Conservation (phyloP, 2,113 vertebrate genomes). For the Copsychus sechellarum region DNA sequence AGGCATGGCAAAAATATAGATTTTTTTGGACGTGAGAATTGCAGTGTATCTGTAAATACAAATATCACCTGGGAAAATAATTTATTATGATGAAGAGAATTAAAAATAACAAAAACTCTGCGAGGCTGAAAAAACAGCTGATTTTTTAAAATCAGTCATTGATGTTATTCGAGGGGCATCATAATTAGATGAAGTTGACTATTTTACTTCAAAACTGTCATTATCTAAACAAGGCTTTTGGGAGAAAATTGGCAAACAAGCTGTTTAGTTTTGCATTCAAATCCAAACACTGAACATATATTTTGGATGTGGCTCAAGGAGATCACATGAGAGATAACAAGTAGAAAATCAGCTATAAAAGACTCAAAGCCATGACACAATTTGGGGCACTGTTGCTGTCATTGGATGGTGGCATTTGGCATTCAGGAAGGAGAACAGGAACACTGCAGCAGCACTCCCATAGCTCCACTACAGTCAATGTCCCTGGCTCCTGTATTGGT, state of each 20-base stretch:
- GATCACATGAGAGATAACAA: background rate
- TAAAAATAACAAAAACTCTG: background rate
- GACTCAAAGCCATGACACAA: background rate
- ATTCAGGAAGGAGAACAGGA: background rate
- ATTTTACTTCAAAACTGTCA: background rate
- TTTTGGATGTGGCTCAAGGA: background rate
- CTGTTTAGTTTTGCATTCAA: background rate
- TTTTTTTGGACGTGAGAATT: background rate
- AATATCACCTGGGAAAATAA: background rate
- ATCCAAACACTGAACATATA: background rate
- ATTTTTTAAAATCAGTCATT: background rate
- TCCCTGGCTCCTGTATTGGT: background rate
- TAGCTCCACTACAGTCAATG: background rate
- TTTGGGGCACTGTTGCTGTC: background rate
- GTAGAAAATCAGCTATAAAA: background rate
- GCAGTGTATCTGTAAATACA: background rate
- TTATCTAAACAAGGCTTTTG: background rate
- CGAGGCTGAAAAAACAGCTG: background rate
- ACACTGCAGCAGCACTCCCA: background rate
- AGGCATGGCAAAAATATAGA: background rate
- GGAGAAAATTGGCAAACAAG: background rate
- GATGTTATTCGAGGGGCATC: background rate
- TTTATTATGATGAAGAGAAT: background rate
- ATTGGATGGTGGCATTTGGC: background rate
- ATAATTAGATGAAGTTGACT: background rate